Conservation (phyloP, 2,113 vertebrate genomes). For the Osmerus mordax region DNA sequence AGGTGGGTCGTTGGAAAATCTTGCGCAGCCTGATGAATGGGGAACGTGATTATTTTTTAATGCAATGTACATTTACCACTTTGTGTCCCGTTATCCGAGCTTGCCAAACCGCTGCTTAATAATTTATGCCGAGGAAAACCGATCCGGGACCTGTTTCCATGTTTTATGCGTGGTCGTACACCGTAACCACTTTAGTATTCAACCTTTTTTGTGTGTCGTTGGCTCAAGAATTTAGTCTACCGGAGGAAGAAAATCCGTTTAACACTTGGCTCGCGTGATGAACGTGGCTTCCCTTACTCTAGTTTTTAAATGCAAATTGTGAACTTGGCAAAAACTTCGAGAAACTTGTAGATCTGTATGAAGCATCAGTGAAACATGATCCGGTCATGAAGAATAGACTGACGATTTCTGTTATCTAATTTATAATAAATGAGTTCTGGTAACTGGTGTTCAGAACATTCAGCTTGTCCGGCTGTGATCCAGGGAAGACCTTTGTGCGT, state of each 20-base stretch:
- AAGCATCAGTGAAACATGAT: conserved; percentile 43
- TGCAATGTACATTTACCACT: conserved; percentile 46
- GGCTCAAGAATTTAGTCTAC: conserved; percentile 33
- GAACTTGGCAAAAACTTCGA: neutral
- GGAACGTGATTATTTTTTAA: conserved; percentile 66
- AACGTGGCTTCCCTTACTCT: neutral
- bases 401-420: conserved; percentile 49
- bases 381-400: conserved; percentile 29
- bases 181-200: conserved; percentile 35
- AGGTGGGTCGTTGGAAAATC: conserved; percentile 70
- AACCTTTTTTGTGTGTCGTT: conserved; percentile 38
- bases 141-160: conserved; percentile 55
- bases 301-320: too few species aligned
- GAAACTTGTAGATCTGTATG: neutral
- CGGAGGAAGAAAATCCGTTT: conserved; percentile 25
- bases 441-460: too few species aligned
- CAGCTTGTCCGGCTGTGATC: too few species aligned
- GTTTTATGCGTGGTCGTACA: conserved; percentile 32
- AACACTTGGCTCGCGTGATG: neutral
- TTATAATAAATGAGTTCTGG: conserved; percentile 53
- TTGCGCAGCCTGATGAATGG: conserved; percentile 65
- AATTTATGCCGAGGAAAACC: conserved; percentile 59
- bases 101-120: conserved; percentile 51
- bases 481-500: too few species aligned
- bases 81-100: conserved; percentile 62